phyloP scores from a whole-genome alignment of 2,113 vertebrate species.

The Psilopsiagon aymara region DNA sequence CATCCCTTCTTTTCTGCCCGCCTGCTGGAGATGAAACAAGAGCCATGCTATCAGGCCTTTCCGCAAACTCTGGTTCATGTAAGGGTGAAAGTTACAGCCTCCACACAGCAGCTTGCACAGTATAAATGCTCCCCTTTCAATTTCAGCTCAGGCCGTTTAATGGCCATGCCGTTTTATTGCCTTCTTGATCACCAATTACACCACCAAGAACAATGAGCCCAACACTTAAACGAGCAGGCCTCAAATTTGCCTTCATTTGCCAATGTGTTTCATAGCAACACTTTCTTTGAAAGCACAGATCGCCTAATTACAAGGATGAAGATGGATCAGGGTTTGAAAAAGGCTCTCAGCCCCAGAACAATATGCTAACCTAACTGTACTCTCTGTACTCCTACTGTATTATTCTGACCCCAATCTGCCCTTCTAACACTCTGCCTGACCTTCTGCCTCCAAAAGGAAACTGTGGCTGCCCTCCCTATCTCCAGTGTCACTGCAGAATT shows the following conservation, averaged over 20 bases:
- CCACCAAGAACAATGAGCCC: slow-evolving; percentile 72
- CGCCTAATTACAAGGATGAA: slow-evolving; percentile 72
- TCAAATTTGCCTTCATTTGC: slow-evolving; percentile 79
- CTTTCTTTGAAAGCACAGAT: slow-evolving; percentile 60
- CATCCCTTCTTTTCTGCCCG: slow-evolving; percentile 60
- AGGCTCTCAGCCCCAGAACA: slow-evolving; percentile 64
- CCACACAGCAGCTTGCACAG: slow-evolving; percentile 33
- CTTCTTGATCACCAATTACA: slow-evolving; percentile 81
- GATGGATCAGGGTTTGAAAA: slow-evolving; percentile 75
- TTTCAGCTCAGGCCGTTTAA: slow-evolving; percentile 58
- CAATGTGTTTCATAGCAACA: slow-evolving; percentile 81
- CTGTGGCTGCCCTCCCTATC: slow-evolving; percentile 65
- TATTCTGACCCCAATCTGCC: slow-evolving; percentile 81
- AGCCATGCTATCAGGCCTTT: slow-evolving; percentile 70
- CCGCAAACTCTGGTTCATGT: slow-evolving; percentile 76
- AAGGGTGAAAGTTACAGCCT: slow-evolving; percentile 76
- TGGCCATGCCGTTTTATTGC: slow-evolving; percentile 76
- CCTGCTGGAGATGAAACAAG: slow-evolving; percentile 79
- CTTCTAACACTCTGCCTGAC: slow-evolving; percentile 80
- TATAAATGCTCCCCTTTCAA: slow-evolving; percentile 70
- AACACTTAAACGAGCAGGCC: slow-evolving; percentile 70
- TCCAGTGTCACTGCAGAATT: slow-evolving; percentile 70
- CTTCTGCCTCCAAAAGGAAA: slow-evolving; percentile 77
- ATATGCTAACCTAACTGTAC: slow-evolving; percentile 73
- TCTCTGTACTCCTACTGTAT: slow-evolving; percentile 70